Percentiles rank a stretch among this genome's conserved stretches.
Evolutionary conservation across 2,113 vertebrate species (phyloP).

Genomic region (Ptyas mucosa): DNA sequence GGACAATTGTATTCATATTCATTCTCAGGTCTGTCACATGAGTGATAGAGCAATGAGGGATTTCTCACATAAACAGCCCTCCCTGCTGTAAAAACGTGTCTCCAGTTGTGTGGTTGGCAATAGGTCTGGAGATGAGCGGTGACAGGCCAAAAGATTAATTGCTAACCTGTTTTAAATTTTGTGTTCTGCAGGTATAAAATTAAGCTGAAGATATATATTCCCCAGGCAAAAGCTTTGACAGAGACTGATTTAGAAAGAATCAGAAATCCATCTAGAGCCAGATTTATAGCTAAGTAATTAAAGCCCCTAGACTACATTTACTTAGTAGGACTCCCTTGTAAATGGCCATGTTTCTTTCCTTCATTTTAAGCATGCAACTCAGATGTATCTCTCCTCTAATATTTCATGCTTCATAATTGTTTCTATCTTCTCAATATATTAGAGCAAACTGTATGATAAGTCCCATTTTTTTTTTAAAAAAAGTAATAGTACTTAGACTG

Average conservation of each 20-base stretch:
- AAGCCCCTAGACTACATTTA: not conserved
- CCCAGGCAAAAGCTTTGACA: not conserved
- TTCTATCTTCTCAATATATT: not conserved
- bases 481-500: not conserved
- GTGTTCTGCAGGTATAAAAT: not conserved
- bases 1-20: not conserved
- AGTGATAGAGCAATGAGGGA: not conserved
- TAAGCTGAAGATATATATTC: not conserved
- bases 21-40: not conserved
- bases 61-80: not conserved
- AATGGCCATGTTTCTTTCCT: not conserved
- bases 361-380: not conserved
- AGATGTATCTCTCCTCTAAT: not conserved
- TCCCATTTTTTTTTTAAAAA: not conserved
- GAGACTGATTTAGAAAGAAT: not conserved
- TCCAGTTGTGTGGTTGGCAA: not conserved
- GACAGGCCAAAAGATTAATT: not conserved
- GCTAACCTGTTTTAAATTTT: not conserved
- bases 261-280: not conserved
- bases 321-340: not conserved
- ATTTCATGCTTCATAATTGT: not conserved
- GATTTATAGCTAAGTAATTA: not conserved
- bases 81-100: not conserved
- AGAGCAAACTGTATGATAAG: not conserved
- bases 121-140: not conserved